Evolutionary conservation across 2,888 invertebrate species (phyloP), one percentile per base, ranked within the genome.

Genomic region (Mesochorus sp.): DNA sequence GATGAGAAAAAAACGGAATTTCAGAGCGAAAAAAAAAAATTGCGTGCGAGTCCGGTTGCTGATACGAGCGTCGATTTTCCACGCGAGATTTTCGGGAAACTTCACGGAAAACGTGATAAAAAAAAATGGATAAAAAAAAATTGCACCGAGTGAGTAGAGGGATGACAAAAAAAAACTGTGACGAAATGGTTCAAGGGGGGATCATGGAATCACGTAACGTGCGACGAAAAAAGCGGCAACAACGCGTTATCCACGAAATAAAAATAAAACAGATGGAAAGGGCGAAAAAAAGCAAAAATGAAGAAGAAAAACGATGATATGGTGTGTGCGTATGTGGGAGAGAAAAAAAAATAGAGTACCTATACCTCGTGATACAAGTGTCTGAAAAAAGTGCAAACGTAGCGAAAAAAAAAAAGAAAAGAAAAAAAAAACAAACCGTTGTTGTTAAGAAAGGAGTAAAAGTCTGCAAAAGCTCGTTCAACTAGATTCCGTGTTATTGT

Each of bases 401-500:
- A 67, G 51, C 51, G 42, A 51, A 6, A 44, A 72, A 79, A 53
- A 14, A 39, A 34, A 44, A 14, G 17, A 21, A 28, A 75, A 28
- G 1, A 44, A 67, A 59, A 39, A 24, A 34, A 34, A 64, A 26
- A 26, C 3, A 47, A 68, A 70, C 55, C 72, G 76, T 81, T 81
- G 76, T 82, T 81, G 81, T 81, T 82, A 73, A 80, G 74, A 68
- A 68, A 66, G 66, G 62, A 76, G 74, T 66, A 70, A 80, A 77
- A 76, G 68, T 75, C 78, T 75, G 80, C 80, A 74, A n/a, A n/a
- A 78, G 74, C 74, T 77, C 76, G 77, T 81, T 81, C 80, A 76
- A 81, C 75, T 82, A 81, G 76, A 82, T 80, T 80, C 76, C 82
- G 75, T 82, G 82, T 82, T 82, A 82, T 80, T 82, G 80, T 82